Evolutionary conservation across 1,140 invertebrate genomes (phyloP).

Genomic region (Chrysopa pallens): DNA sequence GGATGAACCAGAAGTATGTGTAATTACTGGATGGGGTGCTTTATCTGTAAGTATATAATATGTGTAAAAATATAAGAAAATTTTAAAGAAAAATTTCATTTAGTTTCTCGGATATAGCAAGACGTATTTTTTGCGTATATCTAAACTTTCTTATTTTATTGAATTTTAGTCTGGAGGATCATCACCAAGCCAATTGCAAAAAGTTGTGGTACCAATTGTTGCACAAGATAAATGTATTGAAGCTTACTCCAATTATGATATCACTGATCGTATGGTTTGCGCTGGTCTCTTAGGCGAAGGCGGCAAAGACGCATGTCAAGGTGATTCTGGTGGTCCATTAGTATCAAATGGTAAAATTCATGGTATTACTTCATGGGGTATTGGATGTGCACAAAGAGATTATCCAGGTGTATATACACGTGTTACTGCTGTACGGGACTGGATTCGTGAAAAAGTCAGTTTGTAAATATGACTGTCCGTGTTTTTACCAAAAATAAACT

Average conservation of each 20-base stretch:
- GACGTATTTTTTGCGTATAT: too few species aligned
- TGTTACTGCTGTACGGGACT: slow-evolving; percentile 25
- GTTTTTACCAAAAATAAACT: background rate
- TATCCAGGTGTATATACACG: slow-evolving; percentile 42
- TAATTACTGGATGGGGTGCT: slow-evolving; percentile 6
- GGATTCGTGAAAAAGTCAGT: slow-evolving; percentile 20
- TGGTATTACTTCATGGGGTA: slow-evolving; percentile 6
- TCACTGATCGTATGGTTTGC: background rate
- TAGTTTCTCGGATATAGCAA: too few species aligned
- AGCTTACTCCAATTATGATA: too few species aligned
- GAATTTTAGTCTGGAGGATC: background rate
- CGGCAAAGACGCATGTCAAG: background rate
- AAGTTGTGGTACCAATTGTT: slow-evolving; percentile 4
- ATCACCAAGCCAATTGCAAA: slow-evolving; percentile 4
- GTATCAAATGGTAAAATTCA: background rate
- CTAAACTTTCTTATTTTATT: too few species aligned
- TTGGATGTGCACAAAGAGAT: slow-evolving; percentile 33
- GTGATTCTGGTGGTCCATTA: slow-evolving; percentile 4
- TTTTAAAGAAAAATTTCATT: too few species aligned
- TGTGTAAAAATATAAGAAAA: too few species aligned
- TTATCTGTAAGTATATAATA: slow-evolving; percentile 2
- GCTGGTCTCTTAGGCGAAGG: background rate
- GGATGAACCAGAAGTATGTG: slow-evolving; percentile 10
- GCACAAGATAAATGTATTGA: background rate
- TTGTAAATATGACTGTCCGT: background rate